Conservation (phyloP, 2,888 invertebrate genomes). For the Harpalus rufipes region DNA sequence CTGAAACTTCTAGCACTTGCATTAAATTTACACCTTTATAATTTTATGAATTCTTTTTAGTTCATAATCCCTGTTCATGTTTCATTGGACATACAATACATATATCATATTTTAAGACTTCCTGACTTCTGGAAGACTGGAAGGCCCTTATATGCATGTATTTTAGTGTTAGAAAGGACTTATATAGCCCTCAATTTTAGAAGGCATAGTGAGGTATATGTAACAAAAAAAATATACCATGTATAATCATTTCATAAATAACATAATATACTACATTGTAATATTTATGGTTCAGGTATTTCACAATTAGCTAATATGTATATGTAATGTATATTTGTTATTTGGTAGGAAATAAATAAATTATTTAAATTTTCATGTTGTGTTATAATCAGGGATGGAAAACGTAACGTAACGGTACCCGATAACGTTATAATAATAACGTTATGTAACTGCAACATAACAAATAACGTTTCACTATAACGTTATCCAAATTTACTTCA, state of each 20-base stretch:
- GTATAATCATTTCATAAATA: too few species aligned
- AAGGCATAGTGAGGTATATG: conserved; percentile 45
- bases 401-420: too few species aligned
- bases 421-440: too few species aligned
- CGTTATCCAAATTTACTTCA: too few species aligned
- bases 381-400: too few species aligned
- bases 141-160: conserved; percentile 83
- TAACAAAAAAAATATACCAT: too few species aligned
- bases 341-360: not conserved
- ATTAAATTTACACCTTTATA: conserved; percentile 71
- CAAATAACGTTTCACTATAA: too few species aligned
- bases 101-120: too few species aligned
- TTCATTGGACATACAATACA: too few species aligned
- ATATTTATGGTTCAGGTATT: conserved; percentile 61
- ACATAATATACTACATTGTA: conserved; percentile 56
- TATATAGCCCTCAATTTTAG: conserved; percentile 77
- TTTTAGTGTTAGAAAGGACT: conserved; percentile 82
- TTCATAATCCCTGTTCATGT: too few species aligned
- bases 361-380: not conserved
- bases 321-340: conserved; percentile 21
- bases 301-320: conserved; percentile 5
- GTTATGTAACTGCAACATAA: too few species aligned
- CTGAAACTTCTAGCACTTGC: not conserved
- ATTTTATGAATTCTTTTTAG: too few species aligned
- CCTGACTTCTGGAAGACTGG: conserved; percentile 74